A percentile compares a stretch with the other conserved stretches of the same genome.
Evolutionary conservation across 30 jellyfish, hydroid and myxozoan species (phyloP).

Genomic region (Mastigias papua): DNA sequence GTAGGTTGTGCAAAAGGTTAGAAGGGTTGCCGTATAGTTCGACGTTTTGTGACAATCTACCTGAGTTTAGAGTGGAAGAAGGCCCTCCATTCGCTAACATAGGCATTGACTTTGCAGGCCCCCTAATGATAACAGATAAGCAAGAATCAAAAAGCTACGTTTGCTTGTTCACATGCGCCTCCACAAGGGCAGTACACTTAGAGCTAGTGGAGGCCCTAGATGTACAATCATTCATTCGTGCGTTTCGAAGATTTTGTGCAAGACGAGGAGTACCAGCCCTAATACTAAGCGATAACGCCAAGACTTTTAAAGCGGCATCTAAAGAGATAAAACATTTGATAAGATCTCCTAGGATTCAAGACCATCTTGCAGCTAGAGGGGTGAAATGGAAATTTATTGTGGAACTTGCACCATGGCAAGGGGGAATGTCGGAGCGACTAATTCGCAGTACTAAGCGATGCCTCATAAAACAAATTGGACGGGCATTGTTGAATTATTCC

Average conservation of each 20-base stretch:
- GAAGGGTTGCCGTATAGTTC: constrained; percentile 32
- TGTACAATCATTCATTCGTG: constrained; percentile 52
- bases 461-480: constrained; percentile 36
- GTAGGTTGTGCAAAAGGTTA: constrained; percentile 24
- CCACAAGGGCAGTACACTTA: constrained; percentile 62
- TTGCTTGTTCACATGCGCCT: constrained; percentile 54
- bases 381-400: constrained; percentile 33
- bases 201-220: constrained; percentile 59
- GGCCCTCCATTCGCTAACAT: constrained; percentile 66
- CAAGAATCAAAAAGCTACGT: constrained; percentile 26
- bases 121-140: constrained; percentile 16
- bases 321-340: constrained; percentile 26
- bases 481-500: constrained; percentile 11
- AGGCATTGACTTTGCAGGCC: constrained; percentile 60
- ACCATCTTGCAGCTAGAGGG: constrained; percentile 11
- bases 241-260: constrained; percentile 63
- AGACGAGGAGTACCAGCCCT: constrained; percentile 69
- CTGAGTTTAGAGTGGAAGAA: constrained; percentile 61
- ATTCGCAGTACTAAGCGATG: constrained; percentile 46
- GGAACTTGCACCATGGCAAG: constrained; percentile 42
- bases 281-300: constrained; percentile 52
- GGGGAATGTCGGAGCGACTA: constrained; percentile 58
- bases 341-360: constrained; percentile 26
- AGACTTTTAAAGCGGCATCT: constrained; percentile 29
- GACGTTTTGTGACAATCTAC: constrained; percentile 9